Evolutionary conservation across 1,140 invertebrate species (phyloP).

Genomic region (Bombus waltoni): DNA sequence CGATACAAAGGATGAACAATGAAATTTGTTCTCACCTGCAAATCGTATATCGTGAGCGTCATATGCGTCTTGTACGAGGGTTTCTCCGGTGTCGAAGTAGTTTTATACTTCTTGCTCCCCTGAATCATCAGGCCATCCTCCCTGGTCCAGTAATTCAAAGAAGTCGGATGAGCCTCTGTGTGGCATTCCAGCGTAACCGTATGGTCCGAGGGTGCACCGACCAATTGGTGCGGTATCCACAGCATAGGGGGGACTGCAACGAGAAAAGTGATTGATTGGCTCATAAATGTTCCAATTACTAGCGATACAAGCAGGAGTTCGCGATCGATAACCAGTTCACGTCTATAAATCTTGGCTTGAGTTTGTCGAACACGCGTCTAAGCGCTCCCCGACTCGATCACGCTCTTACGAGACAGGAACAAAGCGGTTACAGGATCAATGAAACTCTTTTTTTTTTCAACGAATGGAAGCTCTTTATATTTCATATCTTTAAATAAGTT

Average conservation of each 20-base stretch:
- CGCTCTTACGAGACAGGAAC: not conserved
- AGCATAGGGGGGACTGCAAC: conserved; percentile 94
- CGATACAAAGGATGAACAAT: not conserved
- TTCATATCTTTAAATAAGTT: not conserved
- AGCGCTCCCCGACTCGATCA: not conserved
- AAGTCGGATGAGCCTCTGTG: conserved; percentile 95
- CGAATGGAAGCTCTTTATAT: too few species aligned
- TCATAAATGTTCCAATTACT: conserved; percentile 80
- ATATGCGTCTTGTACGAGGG: conserved; percentile 93
- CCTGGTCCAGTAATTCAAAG: conserved; percentile 95
- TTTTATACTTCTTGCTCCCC: conserved; percentile 91
- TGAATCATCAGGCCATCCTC: conserved; percentile 95
- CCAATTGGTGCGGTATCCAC: conserved; percentile 94
- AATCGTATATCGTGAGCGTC: conserved; percentile 89
- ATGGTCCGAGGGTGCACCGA: conserved; percentile 90
- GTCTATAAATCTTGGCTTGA: conserved; percentile 73
- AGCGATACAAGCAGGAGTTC: conserved; percentile 70
- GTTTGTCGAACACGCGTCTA: conserved; percentile 18
- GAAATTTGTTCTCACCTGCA: conserved; percentile 82
- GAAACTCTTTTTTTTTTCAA: too few species aligned
- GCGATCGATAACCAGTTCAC: conserved; percentile 70
- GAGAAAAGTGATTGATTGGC: conserved; percentile 77
- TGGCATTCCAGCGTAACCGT: conserved; percentile 94
- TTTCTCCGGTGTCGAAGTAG: conserved; percentile 77
- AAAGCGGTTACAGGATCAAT: too few species aligned